phyloP scores from a whole-genome alignment of 2,797 vertebrate genomes.

The Betta splendens region DNA sequence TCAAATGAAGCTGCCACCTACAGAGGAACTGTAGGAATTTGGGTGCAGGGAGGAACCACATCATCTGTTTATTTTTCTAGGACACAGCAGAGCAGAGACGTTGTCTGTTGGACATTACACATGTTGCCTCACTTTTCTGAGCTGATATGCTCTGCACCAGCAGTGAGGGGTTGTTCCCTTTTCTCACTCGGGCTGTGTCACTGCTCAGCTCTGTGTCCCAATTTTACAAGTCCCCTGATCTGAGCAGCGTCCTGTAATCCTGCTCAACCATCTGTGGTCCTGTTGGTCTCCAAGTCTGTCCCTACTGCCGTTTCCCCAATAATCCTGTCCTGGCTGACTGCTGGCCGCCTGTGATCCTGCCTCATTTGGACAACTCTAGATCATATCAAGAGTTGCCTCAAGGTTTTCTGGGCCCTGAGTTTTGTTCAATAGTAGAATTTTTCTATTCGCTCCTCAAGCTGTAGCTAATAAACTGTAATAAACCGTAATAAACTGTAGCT shows the following conservation, averaged over 20 bases:
- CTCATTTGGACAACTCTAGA: no score
- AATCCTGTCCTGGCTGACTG: not conserved
- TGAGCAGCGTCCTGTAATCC: conserved; percentile 1
- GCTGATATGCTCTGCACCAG: not conserved
- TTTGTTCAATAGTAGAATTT: no score
- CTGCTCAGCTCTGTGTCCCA: no score
- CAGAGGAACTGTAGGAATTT: conserved; percentile 8
- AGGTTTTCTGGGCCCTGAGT: no score
- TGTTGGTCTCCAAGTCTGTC: not conserved
- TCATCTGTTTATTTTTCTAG: not conserved
- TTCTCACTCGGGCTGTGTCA: no score
- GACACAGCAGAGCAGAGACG: not conserved
- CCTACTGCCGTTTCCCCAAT: not conserved
- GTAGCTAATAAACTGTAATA: no score
- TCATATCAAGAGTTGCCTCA: no score
- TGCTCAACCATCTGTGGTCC: conserved; percentile 3
- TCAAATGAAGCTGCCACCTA: not conserved
- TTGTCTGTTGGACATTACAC: not conserved
- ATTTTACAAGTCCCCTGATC: no score
- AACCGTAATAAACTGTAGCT: no score
- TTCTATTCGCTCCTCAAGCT: no score
- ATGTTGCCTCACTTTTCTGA: not conserved
- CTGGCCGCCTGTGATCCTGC: not conserved
- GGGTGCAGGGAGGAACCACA: not conserved
- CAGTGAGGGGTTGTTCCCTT: no score